phyloP scores from a whole-genome alignment of 1,140 invertebrate species.

The Cherax destructor region DNA sequence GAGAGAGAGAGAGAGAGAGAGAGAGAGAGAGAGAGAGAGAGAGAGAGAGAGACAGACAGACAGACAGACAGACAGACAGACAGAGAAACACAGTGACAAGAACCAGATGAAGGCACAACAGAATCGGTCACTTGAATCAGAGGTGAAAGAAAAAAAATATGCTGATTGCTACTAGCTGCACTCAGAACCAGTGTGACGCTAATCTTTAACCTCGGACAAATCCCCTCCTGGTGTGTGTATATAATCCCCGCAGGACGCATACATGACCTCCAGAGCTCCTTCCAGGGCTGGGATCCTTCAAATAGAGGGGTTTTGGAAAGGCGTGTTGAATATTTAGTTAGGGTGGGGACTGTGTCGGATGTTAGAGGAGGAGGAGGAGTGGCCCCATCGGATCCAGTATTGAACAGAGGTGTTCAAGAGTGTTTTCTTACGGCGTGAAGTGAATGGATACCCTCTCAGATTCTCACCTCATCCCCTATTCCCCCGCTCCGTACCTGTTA shows the following conservation, averaged over 20 bases:
- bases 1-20: conserved; percentile 27
- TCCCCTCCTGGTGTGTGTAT: too few species aligned
- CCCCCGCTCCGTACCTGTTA: too few species aligned
- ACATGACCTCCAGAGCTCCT: too few species aligned
- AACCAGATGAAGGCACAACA: background rate
- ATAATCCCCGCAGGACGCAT: too few species aligned
- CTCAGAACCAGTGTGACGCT: too few species aligned
- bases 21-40: conserved; percentile 16
- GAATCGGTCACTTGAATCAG: background rate
- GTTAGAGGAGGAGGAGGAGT: background rate
- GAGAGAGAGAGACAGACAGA: background rate
- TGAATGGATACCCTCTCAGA: conserved; percentile 14
- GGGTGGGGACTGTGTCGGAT: too few species aligned
- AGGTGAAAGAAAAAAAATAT: background rate
- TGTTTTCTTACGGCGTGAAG: conserved; percentile 18
- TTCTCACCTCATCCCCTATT: too few species aligned
- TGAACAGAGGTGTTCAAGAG: conserved; percentile 11
- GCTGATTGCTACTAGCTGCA: too few species aligned
- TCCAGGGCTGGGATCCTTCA: too few species aligned
- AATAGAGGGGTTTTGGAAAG: background rate
- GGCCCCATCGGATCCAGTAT: conserved; percentile 10
- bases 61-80: background rate
- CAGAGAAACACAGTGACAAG: background rate
- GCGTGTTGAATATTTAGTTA: background rate
- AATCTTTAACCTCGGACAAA: too few species aligned